Percentiles rank a stretch among this genome's conserved stretches.
These are phyloP conservation scores for Orientallactaga bullata DNA, from an alignment of 2,113 vertebrate genomes.

Conservation along the genomic window DNA sequence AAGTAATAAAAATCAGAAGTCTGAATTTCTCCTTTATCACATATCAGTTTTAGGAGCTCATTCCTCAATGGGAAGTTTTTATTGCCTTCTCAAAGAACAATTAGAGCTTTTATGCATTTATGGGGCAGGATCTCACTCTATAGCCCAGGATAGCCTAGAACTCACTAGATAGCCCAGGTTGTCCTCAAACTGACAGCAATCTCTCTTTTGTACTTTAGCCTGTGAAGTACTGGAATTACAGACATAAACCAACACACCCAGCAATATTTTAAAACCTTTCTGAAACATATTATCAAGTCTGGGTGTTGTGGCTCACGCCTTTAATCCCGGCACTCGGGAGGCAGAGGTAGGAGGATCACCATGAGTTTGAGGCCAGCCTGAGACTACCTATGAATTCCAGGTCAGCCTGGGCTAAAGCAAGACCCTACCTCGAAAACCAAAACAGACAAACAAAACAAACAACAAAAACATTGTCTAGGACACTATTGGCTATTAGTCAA, in stretches of 20 bases:
- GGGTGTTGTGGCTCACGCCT: too few relatives aligned
- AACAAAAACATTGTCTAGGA: not conserved
- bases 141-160: not conserved
- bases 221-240: not conserved
- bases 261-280: not conserved
- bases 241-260: not conserved
- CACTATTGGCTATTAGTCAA: not conserved
- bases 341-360: too few relatives aligned
- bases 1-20: not conserved
- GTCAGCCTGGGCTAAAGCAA: too few relatives aligned
- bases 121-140: not conserved
- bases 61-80: not conserved
- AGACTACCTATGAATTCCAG: too few relatives aligned
- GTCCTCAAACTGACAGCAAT: not conserved
- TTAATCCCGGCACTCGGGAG: too few relatives aligned
- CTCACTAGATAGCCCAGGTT: not conserved
- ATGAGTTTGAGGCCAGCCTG: too few relatives aligned
- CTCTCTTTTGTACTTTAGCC: not conserved
- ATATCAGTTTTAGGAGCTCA: not conserved
- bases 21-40: not conserved
- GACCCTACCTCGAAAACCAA: too few relatives aligned
- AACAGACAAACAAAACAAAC: too few relatives aligned
- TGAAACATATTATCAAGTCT: not conserved
- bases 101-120: not conserved
- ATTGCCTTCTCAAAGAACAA: not conserved